Conservation (phyloP, 2,113 vertebrate species). For the Plectropomus leopardus region DNA sequence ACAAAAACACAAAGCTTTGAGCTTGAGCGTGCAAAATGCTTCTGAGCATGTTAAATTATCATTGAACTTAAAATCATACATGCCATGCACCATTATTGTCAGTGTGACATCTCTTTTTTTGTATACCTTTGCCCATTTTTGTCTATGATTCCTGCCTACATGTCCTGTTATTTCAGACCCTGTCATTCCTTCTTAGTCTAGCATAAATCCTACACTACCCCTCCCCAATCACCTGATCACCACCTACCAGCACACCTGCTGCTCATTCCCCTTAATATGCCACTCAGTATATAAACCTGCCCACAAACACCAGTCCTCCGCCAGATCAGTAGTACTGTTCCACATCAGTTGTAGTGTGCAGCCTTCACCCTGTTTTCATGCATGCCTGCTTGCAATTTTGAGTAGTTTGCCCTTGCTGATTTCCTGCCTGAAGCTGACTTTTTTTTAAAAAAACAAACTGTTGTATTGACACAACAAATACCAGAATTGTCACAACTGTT, state of each 20-base stretch:
- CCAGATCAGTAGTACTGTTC: conserved; percentile 27
- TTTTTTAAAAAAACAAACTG: too few relatives aligned
- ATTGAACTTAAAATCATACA: conserved; percentile 26
- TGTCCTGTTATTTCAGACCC: not conserved
- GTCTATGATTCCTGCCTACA: not conserved
- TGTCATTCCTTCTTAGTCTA: not conserved
- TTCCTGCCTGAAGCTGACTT: not conserved
- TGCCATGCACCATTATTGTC: conserved; percentile 1
- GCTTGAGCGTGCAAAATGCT: conserved; percentile 11
- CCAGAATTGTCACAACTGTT: not conserved
- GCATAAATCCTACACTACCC: not conserved
- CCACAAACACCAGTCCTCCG: not conserved
- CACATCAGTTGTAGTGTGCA: conserved; percentile 13
- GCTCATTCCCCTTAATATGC: conserved; percentile 23
- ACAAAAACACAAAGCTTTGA: conserved; percentile 20
- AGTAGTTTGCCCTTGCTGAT: not conserved
- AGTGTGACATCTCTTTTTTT: not conserved
- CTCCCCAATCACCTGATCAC: conserved; percentile 7
- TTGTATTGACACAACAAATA: not conserved
- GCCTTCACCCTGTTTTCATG: not conserved
- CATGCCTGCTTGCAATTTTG: not conserved
- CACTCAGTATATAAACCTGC: conserved; percentile 20
- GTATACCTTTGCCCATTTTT: not conserved
- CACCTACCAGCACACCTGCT: conserved; percentile 30
- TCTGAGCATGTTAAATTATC: conserved; percentile 23